Percentiles rank a stretch among this genome's conserved stretches.
Evolutionary conservation across 1,140 invertebrate genomes (phyloP).

Genomic region (Drosophila oshimai): DNA sequence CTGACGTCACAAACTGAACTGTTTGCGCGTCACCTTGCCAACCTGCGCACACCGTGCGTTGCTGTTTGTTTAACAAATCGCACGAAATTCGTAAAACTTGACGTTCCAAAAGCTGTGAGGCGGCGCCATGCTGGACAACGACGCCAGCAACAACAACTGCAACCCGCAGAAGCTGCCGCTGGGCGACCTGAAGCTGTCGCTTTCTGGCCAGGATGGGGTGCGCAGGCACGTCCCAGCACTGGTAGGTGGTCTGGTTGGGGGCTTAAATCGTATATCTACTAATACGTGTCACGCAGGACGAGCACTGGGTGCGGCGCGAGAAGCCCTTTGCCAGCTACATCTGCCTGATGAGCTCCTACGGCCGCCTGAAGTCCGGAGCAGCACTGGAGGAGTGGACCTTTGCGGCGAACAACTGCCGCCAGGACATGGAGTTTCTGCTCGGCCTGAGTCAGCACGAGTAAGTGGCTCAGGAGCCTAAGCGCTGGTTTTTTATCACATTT

Average conservation of each 20-base stretch:
- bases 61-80: no score
- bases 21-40: no score
- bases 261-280: neutral
- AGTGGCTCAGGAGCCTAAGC: no score
- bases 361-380: constrained; percentile 48
- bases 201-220: constrained; percentile 40
- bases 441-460: constrained; percentile 65
- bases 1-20: no score
- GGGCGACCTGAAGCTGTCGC: constrained; percentile 38
- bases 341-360: constrained; percentile 54
- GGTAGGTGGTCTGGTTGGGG: constrained; percentile 14
- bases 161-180: constrained; percentile 58
- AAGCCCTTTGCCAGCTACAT: constrained; percentile 59
- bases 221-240: constrained; percentile 45
- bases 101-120: no score
- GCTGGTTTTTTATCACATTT: no score
- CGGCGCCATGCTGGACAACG: constrained; percentile 38
- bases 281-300: constrained; percentile 16
- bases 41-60: no score
- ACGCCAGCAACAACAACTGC: constrained; percentile 48
- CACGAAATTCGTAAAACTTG: no score
- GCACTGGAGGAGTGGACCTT: constrained; percentile 72
- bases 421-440: constrained; percentile 68
- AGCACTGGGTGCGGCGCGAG: constrained; percentile 49
- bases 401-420: constrained; percentile 49